Conservation (phyloP, 2,113 vertebrate species). For the Gnathonemus longibarbis region DNA sequence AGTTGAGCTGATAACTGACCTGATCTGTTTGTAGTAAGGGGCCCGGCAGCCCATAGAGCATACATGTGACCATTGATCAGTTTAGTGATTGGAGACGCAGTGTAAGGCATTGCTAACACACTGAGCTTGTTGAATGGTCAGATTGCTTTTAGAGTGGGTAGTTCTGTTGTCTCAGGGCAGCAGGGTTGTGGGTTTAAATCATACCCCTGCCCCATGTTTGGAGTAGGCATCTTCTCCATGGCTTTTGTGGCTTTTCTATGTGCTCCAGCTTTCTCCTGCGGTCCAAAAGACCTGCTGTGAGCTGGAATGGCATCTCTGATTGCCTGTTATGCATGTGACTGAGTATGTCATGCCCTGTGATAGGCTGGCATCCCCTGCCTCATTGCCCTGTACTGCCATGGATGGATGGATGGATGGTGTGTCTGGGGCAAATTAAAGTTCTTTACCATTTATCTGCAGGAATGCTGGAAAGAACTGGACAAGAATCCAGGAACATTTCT, state of each 20-base stretch:
- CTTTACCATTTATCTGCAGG: conserved; percentile 48
- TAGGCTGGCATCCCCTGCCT: neutral
- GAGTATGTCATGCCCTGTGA: neutral
- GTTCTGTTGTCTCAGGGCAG: neutral
- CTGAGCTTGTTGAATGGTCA: neutral
- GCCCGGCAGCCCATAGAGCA: neutral
- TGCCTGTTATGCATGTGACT: neutral
- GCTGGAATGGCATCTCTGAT: neutral
- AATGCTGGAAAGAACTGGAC: conserved; percentile 89
- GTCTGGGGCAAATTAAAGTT: neutral
- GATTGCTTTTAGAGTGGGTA: neutral
- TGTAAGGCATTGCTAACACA: neutral
- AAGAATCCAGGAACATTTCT: conserved; percentile 91
- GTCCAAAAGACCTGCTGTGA: neutral
- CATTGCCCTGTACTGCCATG: neutral
- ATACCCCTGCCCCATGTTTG: neutral
- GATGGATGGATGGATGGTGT: neutral
- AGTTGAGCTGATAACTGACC: neutral
- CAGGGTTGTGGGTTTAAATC: neutral
- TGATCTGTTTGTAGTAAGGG: neutral
- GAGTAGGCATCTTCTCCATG: neutral
- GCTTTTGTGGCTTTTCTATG: neutral
- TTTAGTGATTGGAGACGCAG: neutral
- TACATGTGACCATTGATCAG: neutral
- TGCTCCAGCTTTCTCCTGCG: neutral